phyloP scores from a whole-genome alignment of 2,113 vertebrate genomes.

The Hyaena hyaena region DNA sequence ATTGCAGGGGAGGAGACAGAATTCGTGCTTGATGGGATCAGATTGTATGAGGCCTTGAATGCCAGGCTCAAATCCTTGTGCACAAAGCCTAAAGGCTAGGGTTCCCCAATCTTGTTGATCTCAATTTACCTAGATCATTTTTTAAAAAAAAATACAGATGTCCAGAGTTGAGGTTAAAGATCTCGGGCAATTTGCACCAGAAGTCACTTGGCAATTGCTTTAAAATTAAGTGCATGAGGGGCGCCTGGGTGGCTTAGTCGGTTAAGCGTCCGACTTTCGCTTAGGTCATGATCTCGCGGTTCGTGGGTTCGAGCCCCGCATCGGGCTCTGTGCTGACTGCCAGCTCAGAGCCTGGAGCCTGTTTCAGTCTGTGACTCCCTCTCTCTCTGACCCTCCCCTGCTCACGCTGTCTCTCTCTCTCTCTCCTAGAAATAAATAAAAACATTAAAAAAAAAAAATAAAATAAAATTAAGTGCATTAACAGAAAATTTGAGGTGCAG shows the following conservation, averaged over 20 bases:
- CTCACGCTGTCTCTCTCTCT: too few species aligned
- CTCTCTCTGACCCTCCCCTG: too few species aligned
- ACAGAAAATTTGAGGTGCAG: not conserved
- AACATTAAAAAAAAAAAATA: too few species aligned
- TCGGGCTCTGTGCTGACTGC: too few species aligned
- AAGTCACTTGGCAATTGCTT: not conserved
- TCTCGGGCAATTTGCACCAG: not conserved
- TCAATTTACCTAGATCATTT: not conserved
- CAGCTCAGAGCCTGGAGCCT: too few species aligned
- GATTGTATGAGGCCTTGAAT: not conserved
- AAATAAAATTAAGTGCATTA: not conserved
- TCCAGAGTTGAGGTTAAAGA: not conserved
- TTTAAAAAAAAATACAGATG: not conserved
- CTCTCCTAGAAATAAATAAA: too few species aligned
- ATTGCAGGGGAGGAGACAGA: not conserved
- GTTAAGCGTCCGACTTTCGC: too few species aligned
- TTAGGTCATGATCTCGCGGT: too few species aligned
- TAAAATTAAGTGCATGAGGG: not conserved
- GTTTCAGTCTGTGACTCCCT: too few species aligned
- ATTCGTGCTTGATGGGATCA: rapidly evolving
- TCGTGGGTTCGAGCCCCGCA: too few species aligned
- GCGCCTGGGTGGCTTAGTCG: too few species aligned
- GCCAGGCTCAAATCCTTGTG: not conserved
- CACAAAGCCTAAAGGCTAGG: not conserved
- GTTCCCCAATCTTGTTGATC: not conserved